Percentiles rank a stretch among this genome's conserved stretches.
phyloP scores from a whole-genome alignment of 2,113 vertebrate genomes.

The Phalacrocorax pelagicus region DNA sequence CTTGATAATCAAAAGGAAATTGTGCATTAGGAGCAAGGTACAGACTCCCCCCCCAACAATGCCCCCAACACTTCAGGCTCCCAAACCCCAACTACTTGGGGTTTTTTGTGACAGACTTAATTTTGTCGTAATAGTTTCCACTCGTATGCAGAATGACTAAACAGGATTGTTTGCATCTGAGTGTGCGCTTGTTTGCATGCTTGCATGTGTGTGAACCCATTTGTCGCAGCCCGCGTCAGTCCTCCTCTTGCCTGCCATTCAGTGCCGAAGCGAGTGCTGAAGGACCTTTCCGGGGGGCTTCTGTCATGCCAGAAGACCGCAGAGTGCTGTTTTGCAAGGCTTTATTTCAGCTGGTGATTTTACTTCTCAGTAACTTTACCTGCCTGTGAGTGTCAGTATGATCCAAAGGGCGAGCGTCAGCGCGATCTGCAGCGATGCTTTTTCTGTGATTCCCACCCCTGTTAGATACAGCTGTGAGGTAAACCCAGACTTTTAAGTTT shows the following conservation, averaged over 20 bases:
- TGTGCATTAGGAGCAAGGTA: neutral
- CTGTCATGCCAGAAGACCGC: accelerated
- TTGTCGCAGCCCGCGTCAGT: too few species aligned
- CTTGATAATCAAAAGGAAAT: too few species aligned
- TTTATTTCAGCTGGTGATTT: neutral
- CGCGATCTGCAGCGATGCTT: neutral
- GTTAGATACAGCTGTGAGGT: neutral
- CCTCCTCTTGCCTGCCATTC: neutral
- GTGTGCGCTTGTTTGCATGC: neutral
- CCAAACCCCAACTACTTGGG: neutral
- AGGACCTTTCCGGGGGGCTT: neutral
- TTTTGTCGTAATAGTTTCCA: neutral
- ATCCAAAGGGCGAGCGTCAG: accelerated
- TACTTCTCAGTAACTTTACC: neutral
- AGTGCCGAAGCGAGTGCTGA: neutral
- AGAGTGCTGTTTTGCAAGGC: neutral
- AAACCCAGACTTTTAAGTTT: neutral
- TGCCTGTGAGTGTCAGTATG: neutral
- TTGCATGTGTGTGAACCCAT: neutral
- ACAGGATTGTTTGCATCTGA: neutral
- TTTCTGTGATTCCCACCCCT: neutral
- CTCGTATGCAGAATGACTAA: neutral
- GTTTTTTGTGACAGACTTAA: neutral
- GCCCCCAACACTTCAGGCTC: neutral
- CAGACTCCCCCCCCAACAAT: too few species aligned